Conservation (phyloP, 2,888 invertebrate species). For the Dryobotodes eremita region DNA sequence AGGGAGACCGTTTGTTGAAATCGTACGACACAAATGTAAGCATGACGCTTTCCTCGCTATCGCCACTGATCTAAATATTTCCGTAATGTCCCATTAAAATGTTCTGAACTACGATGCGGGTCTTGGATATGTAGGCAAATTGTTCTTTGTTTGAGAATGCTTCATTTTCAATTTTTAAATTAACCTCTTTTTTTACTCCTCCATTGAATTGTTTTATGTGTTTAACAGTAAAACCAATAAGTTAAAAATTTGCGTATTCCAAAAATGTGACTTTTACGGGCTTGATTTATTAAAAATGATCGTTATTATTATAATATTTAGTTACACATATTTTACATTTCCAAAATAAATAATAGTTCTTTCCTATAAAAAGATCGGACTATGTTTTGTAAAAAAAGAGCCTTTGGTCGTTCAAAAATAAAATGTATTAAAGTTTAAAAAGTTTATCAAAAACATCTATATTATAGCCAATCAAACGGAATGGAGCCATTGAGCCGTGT, state of each 20-base stretch:
- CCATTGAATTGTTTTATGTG: conserved; percentile 3
- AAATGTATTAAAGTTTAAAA: conserved; percentile 42
- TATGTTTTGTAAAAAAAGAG: conserved; percentile 9
- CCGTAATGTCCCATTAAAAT: conserved; percentile 71
- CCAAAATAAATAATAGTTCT: background rate
- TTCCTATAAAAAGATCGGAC: background rate
- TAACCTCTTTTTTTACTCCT: background rate
- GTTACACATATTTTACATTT: background rate
- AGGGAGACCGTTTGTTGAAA: conserved; percentile 87
- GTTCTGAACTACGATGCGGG: conserved; percentile 74
- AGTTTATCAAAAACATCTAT: conserved; percentile 59
- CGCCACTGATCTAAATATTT: conserved; percentile 68
- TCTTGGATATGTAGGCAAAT: conserved; percentile 60
- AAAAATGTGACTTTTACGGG: background rate
- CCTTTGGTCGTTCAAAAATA: conserved; percentile 17
- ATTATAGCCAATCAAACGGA: conserved; percentile 66
- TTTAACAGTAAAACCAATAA: conserved; percentile 5
- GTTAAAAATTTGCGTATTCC: too few relatives aligned
- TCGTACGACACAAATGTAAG: conserved; percentile 83
- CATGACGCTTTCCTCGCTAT: conserved; percentile 69
- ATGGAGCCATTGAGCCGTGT: conserved; percentile 55
- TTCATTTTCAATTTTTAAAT: conserved; percentile 31
- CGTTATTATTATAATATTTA: background rate
- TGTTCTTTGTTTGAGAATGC: conserved; percentile 48
- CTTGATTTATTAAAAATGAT: background rate